phyloP scores from a whole-genome alignment of 1,140 invertebrate genomes.

The Musca domestica region DNA sequence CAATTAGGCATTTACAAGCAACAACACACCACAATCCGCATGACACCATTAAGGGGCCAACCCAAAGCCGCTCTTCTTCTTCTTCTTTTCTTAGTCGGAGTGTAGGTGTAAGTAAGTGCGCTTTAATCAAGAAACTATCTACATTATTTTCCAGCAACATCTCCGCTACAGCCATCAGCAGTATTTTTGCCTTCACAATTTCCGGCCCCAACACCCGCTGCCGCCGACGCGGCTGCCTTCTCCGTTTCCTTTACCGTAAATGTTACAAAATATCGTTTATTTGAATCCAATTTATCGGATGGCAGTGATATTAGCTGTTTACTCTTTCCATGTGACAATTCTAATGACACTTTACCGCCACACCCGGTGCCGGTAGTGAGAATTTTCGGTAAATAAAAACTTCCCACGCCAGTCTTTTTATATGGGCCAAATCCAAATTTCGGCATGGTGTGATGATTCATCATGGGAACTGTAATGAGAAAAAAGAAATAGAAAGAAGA shows the following conservation, averaged over 20 bases:
- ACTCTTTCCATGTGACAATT: constrained; percentile 75
- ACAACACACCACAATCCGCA: too few relatives aligned
- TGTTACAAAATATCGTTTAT: constrained; percentile 85
- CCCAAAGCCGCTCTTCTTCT: background rate
- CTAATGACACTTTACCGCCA: constrained; percentile 63
- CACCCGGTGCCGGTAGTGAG: constrained; percentile 40
- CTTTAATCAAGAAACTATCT: constrained; percentile 5
- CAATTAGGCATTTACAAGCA: too few relatives aligned
- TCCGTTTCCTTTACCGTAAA: constrained; percentile 75
- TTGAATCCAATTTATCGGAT: constrained; percentile 78
- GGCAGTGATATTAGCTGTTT: constrained; percentile 82
- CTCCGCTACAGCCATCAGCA: constrained; percentile 7
- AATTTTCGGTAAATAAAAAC: constrained; percentile 53
- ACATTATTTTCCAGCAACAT: constrained; percentile 4
- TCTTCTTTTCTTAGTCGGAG: background rate
- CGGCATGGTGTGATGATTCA: constrained; percentile 73
- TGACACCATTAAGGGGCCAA: too few relatives aligned
- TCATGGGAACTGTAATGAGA: constrained; percentile 61
- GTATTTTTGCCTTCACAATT: background rate
- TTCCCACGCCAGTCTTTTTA: constrained; percentile 53
- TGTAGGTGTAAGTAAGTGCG: background rate
- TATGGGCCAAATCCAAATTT: constrained; percentile 59
- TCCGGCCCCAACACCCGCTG: background rate
- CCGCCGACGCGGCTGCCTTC: constrained; percentile 27
- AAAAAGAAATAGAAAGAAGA: background rate